These are phyloP conservation scores for Pelosia muscerda DNA, from an alignment of 2,888 invertebrate genomes.

Conservation along the genomic window DNA sequence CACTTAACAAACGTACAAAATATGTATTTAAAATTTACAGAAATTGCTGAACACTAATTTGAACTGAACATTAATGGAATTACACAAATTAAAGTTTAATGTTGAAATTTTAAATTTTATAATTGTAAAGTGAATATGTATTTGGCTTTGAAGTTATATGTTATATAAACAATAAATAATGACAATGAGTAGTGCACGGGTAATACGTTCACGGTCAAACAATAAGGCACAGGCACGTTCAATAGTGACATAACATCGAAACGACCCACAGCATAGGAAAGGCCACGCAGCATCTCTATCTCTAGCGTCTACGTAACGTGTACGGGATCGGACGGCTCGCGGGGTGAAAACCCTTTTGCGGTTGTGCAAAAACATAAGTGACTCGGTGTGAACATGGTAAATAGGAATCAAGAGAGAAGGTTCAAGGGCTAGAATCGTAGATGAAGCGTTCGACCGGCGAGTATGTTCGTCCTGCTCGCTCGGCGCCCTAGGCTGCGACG, in stretches of 20 bases:
- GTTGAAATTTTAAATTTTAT: not conserved
- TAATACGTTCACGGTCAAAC: conserved; percentile 80
- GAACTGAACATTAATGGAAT: too few species aligned
- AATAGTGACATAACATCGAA: conserved; percentile 83
- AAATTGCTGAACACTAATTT: too few species aligned
- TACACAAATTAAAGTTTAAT: not conserved
- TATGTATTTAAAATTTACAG: not conserved
- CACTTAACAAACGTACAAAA: not conserved
- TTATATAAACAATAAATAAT: conserved; percentile 60
- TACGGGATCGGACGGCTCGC: conserved; percentile 71
- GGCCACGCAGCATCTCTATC: conserved; percentile 84
- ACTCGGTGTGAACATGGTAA: conserved; percentile 72
- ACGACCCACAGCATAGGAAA: conserved; percentile 76
- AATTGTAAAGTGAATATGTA: not conserved
- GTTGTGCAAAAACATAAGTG: conserved; percentile 78
- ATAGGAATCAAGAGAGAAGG: conserved; percentile 77
- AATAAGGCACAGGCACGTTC: conserved; percentile 77
- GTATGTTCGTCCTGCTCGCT: conserved; percentile 83
- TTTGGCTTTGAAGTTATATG: conserved; percentile 53
- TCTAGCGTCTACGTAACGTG: conserved; percentile 77
- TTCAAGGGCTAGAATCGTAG: conserved; percentile 83
- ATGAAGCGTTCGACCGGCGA: conserved; percentile 63
- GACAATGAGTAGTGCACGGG: conserved; percentile 63
- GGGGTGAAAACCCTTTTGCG: conserved; percentile 84
- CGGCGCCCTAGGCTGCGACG: conserved; percentile 83